phyloP scores from a whole-genome alignment of 2,888 invertebrate species.

The Drosophila birchii region DNA sequence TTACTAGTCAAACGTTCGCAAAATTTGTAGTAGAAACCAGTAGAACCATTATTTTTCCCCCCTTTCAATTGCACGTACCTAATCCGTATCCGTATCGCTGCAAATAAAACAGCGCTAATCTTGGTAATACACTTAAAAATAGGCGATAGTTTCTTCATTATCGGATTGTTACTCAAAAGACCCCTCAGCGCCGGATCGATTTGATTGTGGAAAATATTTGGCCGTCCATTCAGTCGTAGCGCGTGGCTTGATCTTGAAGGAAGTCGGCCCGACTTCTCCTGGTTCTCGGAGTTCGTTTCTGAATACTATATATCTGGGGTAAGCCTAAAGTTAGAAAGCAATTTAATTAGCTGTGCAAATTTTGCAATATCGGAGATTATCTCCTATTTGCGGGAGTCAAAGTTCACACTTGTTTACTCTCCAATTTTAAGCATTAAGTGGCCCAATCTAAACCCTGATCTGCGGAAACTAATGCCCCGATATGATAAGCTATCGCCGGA shows the following conservation, averaged over 20 bases:
- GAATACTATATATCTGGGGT: slow-evolving; percentile 5
- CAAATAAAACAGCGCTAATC: slow-evolving; percentile 61
- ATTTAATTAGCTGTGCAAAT: slow-evolving; percentile 3
- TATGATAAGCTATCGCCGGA: slow-evolving; percentile 63
- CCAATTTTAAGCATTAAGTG: slow-evolving; percentile 13
- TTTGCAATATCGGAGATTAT: not conserved
- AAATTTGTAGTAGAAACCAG: not conserved
- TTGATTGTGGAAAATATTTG: slow-evolving; percentile 26
- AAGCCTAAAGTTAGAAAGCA: not conserved
- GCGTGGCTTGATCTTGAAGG: slow-evolving; percentile 33
- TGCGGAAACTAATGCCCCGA: slow-evolving; percentile 32
- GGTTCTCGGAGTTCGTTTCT: not conserved
- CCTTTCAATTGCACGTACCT: slow-evolving; percentile 18
- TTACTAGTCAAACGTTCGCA: slow-evolving; percentile 8
- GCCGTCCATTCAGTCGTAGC: slow-evolving; percentile 47
- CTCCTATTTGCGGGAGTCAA: slow-evolving; percentile 27
- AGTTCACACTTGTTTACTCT: slow-evolving; percentile 31
- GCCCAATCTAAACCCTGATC: slow-evolving; percentile 44
- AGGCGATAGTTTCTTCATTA: slow-evolving; percentile 46
- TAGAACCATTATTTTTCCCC: not conserved
- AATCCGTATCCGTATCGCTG: slow-evolving; percentile 74
- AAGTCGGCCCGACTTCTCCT: slow-evolving; percentile 17
- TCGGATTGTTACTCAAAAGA: slow-evolving; percentile 59
- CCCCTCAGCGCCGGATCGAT: slow-evolving; percentile 58
- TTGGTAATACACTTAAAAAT: slow-evolving; percentile 41